Percentiles rank a stretch among this genome's conserved stretches.
Conservation (phyloP, 2,888 invertebrate species). For the Caenorhabditis drosophilae region DNA sequence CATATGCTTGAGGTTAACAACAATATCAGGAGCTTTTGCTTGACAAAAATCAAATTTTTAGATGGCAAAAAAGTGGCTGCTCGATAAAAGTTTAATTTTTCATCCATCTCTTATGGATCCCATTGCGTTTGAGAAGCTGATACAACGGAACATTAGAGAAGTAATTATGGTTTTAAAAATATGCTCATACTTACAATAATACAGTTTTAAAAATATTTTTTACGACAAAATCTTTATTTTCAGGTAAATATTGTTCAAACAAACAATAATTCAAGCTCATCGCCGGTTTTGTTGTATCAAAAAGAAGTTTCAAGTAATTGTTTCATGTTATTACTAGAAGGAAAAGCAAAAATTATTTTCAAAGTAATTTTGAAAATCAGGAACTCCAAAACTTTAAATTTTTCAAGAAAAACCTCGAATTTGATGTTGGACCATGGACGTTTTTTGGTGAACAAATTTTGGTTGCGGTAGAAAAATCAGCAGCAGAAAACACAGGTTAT, state of each 20-base stretch:
- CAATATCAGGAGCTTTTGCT: not conserved
- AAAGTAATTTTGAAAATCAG: not conserved
- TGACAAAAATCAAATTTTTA: conserved; percentile 2
- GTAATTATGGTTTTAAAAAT: too few species aligned
- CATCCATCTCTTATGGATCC: conserved; percentile 17
- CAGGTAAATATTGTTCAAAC: conserved; percentile 26
- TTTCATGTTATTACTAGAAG: conserved; percentile 91
- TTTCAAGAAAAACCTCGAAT: conserved; percentile 72
- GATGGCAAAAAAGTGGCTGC: conserved; percentile 32
- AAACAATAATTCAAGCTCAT: conserved; percentile 17
- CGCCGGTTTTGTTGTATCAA: conserved; percentile 61
- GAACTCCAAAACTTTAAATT: not conserved
- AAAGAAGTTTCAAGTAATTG: conserved; percentile 78
- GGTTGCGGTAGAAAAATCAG: conserved; percentile 17
- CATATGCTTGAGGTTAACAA: conserved; percentile 23
- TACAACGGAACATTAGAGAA: conserved; percentile 40
- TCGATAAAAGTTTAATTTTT: conserved; percentile 29
- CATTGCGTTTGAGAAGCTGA: conserved; percentile 35
- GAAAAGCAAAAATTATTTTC: conserved; percentile 72
- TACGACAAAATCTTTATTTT: conserved; percentile 4
- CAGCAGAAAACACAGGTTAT: conserved; percentile 9
- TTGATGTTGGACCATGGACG: conserved; percentile 95
- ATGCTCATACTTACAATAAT: too few species aligned
- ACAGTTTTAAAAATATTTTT: not conserved
- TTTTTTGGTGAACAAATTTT: conserved; percentile 80